phyloP scores from a whole-genome alignment of 2,888 invertebrate species.

The Synanthedon formicaeformis region DNA sequence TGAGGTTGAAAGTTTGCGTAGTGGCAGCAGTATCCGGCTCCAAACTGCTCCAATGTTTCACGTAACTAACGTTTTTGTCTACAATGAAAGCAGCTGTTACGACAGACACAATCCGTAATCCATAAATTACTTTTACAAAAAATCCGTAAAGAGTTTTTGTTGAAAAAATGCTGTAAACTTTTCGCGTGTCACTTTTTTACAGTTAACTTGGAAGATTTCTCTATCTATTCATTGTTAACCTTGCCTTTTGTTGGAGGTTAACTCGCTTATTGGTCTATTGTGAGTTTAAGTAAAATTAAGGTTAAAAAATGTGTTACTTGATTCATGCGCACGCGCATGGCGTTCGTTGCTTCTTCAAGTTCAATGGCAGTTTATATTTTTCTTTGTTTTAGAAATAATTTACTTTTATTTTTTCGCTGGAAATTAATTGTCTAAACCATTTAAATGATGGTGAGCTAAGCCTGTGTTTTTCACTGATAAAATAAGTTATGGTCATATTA shows the following conservation, averaged over 20 bases:
- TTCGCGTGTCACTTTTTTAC: conserved; percentile 1
- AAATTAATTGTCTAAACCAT: too few relatives aligned
- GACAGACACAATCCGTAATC: conserved; percentile 11
- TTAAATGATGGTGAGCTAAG: too few relatives aligned
- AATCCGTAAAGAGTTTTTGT: conserved; percentile 2
- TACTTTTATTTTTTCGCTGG: too few relatives aligned
- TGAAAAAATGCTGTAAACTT: neutral
- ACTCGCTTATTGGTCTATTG: conserved; percentile 4
- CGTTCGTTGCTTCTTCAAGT: too few relatives aligned
- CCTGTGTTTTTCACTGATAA: too few relatives aligned
- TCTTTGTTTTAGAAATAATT: too few relatives aligned
- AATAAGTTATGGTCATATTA: too few relatives aligned
- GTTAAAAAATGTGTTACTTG: too few relatives aligned
- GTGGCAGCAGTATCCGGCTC: neutral
- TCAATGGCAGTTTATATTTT: too few relatives aligned
- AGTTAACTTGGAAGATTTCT: conserved; percentile 12
- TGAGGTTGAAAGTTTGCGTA: neutral
- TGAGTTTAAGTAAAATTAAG: neutral
- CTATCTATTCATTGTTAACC: conserved; percentile 8
- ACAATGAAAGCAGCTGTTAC: conserved; percentile 13
- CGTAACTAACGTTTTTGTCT: conserved; percentile 4
- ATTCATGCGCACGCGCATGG: too few relatives aligned
- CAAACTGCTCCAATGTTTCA: conserved; percentile 1
- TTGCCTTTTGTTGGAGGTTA: conserved; percentile 4
- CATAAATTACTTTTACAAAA: conserved; percentile 21